Percentiles rank a stretch among this genome's conserved stretches.
These are phyloP conservation scores for Drosophila aldrichi DNA, from an alignment of 2,888 invertebrate genomes.

Conservation along the genomic window DNA sequence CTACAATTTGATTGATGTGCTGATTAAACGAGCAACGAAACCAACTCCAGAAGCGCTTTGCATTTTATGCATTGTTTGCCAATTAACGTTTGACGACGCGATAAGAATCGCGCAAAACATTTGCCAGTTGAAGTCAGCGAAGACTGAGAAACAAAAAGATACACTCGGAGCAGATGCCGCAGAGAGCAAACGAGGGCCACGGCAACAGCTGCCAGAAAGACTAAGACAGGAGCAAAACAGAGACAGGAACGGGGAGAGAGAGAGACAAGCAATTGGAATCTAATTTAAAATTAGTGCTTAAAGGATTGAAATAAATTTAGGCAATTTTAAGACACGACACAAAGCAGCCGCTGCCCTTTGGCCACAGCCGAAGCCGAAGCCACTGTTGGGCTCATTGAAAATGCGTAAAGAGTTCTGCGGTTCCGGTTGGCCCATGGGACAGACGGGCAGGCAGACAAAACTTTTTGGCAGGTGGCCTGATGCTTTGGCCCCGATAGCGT, in stretches of 20 bases:
- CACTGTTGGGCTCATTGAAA: slow-evolving; percentile 62
- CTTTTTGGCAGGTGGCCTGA: slow-evolving; percentile 74
- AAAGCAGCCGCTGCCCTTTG: slow-evolving; percentile 46
- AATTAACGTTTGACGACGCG: slow-evolving; percentile 66
- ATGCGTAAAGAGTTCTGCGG: slow-evolving; percentile 61
- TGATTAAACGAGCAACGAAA: slow-evolving; percentile 43
- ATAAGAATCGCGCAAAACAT: slow-evolving; percentile 63
- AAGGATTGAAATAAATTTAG: slow-evolving; percentile 81
- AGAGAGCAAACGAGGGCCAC: slow-evolving; percentile 21
- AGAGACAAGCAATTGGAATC: slow-evolving; percentile 72
- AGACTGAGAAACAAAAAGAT: slow-evolving; percentile 28
- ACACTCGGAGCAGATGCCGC: slow-evolving; percentile 50
- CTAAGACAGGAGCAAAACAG: not conserved
- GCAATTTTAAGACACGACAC: slow-evolving; percentile 58
- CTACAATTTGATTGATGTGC: slow-evolving; percentile 56
- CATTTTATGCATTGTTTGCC: slow-evolving; percentile 67
- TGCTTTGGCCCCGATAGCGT: slow-evolving; percentile 58
- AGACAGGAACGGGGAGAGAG: no score
- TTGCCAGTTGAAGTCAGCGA: slow-evolving; percentile 27
- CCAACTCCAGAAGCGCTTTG: slow-evolving; percentile 57
- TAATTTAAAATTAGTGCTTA: slow-evolving; percentile 80
- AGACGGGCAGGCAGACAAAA: not conserved
- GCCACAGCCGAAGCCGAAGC: not conserved
- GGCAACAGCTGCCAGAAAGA: slow-evolving; percentile 55
- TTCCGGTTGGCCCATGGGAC: slow-evolving; percentile 56